A percentile compares a stretch with the other conserved stretches of the same genome.
Evolutionary conservation across 2,113 vertebrate species (phyloP).

Genomic region (Mustelus asterias): DNA sequence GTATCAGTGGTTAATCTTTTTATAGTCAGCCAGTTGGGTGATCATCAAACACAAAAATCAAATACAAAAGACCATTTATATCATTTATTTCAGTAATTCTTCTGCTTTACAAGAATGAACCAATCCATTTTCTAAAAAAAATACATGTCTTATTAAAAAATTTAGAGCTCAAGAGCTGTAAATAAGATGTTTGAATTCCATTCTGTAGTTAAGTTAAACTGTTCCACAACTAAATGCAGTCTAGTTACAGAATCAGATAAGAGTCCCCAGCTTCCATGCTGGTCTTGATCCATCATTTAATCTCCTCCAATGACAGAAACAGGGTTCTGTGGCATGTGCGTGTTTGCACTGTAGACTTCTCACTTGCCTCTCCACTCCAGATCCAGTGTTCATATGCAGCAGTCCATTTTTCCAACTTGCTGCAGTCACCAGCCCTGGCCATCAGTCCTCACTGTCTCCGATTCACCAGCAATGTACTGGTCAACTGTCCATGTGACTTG

Average conservation of each 20-base stretch:
- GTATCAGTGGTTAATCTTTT: background rate
- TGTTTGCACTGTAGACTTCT: background rate
- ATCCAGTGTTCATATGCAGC: background rate
- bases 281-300: constrained; percentile 4
- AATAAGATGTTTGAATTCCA: background rate
- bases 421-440: background rate
- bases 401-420: background rate
- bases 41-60: background rate
- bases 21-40: background rate
- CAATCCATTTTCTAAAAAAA: background rate
- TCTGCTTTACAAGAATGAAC: background rate
- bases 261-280: background rate
- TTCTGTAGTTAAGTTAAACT: background rate
- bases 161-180: background rate
- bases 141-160: background rate
- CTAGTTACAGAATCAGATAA: background rate
- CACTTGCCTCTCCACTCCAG: background rate
- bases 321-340: constrained; percentile 12
- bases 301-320: constrained; percentile 18
- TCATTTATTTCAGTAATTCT: background rate
- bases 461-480: background rate
- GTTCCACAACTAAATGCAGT: background rate
- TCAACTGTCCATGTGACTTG: background rate
- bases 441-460: background rate
- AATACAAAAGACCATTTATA: background rate